phyloP scores from a whole-genome alignment of 2,113 vertebrate species.

The Aegotheles bennettii region DNA sequence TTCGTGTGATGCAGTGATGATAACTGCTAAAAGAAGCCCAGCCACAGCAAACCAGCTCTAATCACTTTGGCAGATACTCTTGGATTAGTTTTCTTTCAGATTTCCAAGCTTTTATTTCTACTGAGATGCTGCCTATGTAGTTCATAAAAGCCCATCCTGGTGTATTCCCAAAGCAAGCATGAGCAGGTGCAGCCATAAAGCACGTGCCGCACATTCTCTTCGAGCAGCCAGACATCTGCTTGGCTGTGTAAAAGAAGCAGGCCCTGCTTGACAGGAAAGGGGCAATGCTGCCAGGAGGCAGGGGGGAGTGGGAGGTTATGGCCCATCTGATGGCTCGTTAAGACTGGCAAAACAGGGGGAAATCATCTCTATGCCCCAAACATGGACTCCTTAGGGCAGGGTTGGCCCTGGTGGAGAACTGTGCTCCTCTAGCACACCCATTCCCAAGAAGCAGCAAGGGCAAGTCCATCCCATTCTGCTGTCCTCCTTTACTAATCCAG shows the following conservation, averaged over 20 bases:
- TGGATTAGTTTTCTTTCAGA: neutral
- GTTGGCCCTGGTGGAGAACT: neutral
- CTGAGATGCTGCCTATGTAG: neutral
- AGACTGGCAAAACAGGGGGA: neutral
- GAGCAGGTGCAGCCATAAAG: conserved; percentile 42
- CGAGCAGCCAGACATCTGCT: conserved; percentile 36
- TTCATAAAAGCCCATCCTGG: neutral
- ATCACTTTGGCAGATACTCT: neutral
- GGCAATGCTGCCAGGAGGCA: neutral
- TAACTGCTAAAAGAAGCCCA: neutral
- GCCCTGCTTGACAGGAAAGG: conserved; percentile 16
- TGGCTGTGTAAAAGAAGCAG: conserved; percentile 9
- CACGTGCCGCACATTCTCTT: neutral
- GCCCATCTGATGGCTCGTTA: neutral
- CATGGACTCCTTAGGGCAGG: neutral
- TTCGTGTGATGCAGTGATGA: neutral
- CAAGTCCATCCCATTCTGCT: neutral
- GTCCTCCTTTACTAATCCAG: neutral
- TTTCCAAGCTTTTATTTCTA: neutral
- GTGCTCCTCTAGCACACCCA: neutral
- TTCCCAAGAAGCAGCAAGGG: neutral
- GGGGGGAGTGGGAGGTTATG: neutral
- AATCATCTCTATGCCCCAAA: neutral
- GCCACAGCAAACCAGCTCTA: neutral
- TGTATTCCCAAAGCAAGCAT: conserved; percentile 18